Base-by-base conservation (phyloP, 2,797 vertebrate species). In the Bovichtus diacanthus region DNA sequence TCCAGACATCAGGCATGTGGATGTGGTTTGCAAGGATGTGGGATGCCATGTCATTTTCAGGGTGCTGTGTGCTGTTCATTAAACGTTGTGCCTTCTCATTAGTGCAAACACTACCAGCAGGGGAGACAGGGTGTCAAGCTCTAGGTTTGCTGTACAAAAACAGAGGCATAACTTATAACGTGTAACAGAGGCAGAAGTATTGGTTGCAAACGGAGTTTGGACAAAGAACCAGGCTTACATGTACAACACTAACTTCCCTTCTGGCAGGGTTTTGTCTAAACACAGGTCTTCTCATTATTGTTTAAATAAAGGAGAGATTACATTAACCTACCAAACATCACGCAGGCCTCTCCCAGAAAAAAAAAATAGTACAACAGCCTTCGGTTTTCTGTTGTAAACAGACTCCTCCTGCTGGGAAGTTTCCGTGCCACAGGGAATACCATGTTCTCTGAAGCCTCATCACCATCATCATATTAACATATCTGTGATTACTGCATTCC, bases 101-200 rank as follows among this genome's bases (percentile, higher is more conserved):
- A 88, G 77, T 63, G 23, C 79, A 84, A 91, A 87, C 67, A 60
- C 68, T 76, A 54, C 49, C 85, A 88, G 81, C 70, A 80, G 80
- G 36, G 66, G 43, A 77, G 34, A 21, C 19, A 2, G 47, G 19
- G 62, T 56, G 56, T 80, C n/a, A 71, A 9, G 68, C 38, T 74
- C 18, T 36, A n/a, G 11, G 38, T 46, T 49, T 63, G 21, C 15
- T 60, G 50, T 8, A 15, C n/a, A n/a, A n/a, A n/a, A n/a, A n/a
- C n/a, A n/a, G n/a, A n/a, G n/a, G n/a, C n/a, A n/a, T n/a, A n/a
- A n/a, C n/a, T n/a, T n/a, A n/a, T n/a, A n/a, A n/a, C n/a, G n/a
- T n/a, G n/a, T n/a, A n/a, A n/a, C n/a, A n/a, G n/a, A n/a, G 2
- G 15, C 4, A 18, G 1, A 49, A 36, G 12, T 1, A 15, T 21